phyloP scores from a whole-genome alignment of 2,888 invertebrate genomes.

The Hypena proboscidalis region DNA sequence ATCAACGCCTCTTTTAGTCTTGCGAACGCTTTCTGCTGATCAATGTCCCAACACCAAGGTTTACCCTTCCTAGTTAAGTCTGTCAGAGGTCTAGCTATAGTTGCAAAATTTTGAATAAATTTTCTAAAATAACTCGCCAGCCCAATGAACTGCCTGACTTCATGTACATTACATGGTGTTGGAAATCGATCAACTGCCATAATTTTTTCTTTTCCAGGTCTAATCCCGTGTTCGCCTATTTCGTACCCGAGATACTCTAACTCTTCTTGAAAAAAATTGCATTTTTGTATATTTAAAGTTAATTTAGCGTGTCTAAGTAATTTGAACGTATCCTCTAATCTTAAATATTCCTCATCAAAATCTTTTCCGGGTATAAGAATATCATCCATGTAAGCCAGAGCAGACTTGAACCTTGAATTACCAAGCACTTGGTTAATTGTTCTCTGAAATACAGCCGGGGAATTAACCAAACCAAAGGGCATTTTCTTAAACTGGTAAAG shows the following conservation, averaged over 20 bases:
- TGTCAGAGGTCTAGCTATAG: neutral
- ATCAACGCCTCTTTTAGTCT: no score
- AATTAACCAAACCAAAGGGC: neutral
- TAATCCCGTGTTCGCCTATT: neutral
- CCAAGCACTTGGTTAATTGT: no score
- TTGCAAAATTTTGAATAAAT: neutral
- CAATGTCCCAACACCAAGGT: no score
- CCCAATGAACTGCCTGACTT: neutral
- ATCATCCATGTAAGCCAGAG: no score
- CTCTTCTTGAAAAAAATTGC: neutral
- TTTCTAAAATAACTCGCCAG: neutral
- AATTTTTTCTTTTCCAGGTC: neutral
- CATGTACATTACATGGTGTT: neutral
- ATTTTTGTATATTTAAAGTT: no score
- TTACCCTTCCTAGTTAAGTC: neutral
- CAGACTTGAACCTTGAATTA: no score
- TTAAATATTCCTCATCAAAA: no score
- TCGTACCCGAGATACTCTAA: neutral
- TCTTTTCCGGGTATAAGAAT: no score
- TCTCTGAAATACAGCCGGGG: neutral
- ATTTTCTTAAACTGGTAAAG: neutral
- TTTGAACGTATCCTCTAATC: no score
- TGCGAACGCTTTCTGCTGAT: no score
- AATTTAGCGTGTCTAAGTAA: no score
- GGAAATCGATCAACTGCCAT: neutral